Evolutionary conservation across 2,888 invertebrate species (phyloP), one percentile per base, ranked within the genome.

Genomic region (Melanargia galathea): DNA sequence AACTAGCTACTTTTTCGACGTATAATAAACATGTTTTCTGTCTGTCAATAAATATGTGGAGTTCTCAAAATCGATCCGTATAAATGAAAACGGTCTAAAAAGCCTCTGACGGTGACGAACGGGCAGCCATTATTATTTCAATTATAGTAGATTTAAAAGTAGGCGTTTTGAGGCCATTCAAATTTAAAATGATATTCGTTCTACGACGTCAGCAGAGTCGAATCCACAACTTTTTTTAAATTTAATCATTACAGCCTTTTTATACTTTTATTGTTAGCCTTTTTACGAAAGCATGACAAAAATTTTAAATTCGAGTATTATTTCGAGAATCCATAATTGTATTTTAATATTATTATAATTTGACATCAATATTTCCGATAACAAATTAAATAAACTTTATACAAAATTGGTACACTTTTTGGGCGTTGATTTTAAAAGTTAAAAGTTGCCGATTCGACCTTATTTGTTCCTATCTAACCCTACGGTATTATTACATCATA

Each of bases 381-480:
- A 30, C 2, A 30, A 30, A 30, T 30, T 30, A 4, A 8, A 30
- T 30, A n/a, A n/a, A n/a, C n/a, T n/a, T n/a, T n/a, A n/a, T n/a
- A n/a, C n/a, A n/a, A n/a, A n/a, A n/a, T n/a, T 30, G 6, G 6
- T 30, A 30, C 8, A 30, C 30, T 8, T 30, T 30, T 30, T 30
- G 30, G 8, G 7, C 6, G 6, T 8, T 30, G 30, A 8, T 16
- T 16, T 18, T 40, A 8, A 7, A 16, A 11, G 45, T 22, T 11
- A 22, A 30, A 30, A n/a, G 24, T 30, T 18, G 30, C 18, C 30
- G 16, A 49, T 49, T 30, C 11, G 30, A 49, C 30, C 16, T 16
- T 16, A 49, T 49, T 48, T 48, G 48, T 48, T 49, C 18, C 49
- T 49, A 49, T 49, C 49, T 49, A 49, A 30, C 30, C 16, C 30